Evolutionary conservation across 2,113 vertebrate genomes (phyloP), one percentile per base, ranked within the genome.

Genomic region (Pachypanchax playfairii): DNA sequence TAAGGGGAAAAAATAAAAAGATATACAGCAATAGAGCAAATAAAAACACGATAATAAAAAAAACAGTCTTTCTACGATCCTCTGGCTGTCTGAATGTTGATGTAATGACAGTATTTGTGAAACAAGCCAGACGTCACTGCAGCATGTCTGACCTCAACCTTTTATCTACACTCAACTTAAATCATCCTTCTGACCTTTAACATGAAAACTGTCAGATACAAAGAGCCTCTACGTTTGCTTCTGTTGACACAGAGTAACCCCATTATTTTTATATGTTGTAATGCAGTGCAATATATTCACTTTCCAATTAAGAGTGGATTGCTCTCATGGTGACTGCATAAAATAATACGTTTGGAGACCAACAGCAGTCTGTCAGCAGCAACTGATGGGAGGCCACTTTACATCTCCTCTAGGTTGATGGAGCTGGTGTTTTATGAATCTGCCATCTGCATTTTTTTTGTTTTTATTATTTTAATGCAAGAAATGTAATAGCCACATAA

Each of bases 261-360:
- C 5, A 1, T 29, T 4, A 8, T 44, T 58, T 47, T 76, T 76
- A 73, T 76, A 60, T 79, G 71, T 75, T 65, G 52, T 77, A 79
- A 81, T 46, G 74, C 52, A 29, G 24, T 11, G 57, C 72, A 82
- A 77, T 84, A 78, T 61, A 56, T 87, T 60, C 57, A 26, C 77
- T 82, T 83, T 87, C 75, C 77, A 85, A 87, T 87, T 79, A 85
- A 72, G 56, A 68, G 43, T 26, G 66, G 79, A 87, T 79, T 26
- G 80, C 63, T 70, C 85, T 85, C 82, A 47, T 38, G 85, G 79
- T 38, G 70, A 63, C 73, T 48, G 69, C 72, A 79, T 73, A 70
- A 78, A 84, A 70, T 82, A 84, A 87, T 85, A 69, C 62, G 77
- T 79, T 80, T 44, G 72, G 81, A 76, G 74, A 73, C 82, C 76